A percentile compares a stretch with the other conserved stretches of the same genome.
phyloP scores from a whole-genome alignment of 2,113 vertebrate species.

The Trogon surrucura region DNA sequence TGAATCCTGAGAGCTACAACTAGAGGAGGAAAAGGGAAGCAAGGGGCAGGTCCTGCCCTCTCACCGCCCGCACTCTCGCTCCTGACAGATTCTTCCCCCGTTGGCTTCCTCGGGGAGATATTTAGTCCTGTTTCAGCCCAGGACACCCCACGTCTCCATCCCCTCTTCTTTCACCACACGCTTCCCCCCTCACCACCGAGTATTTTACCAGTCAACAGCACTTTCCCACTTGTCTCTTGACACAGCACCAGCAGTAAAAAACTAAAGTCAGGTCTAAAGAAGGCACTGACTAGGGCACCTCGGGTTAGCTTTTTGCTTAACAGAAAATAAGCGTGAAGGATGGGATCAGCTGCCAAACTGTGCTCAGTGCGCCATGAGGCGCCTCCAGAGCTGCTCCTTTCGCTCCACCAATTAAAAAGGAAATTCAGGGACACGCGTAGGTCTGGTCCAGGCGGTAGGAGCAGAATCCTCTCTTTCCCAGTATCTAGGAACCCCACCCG shows the following conservation, averaged over 20 bases:
- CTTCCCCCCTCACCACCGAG: background rate
- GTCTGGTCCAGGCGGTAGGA: background rate
- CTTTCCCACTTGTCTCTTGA: background rate
- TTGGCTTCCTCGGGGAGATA: background rate
- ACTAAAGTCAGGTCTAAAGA: rapidly evolving
- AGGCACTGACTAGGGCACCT: background rate
- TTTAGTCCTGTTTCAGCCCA: rapidly evolving
- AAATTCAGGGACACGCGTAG: background rate
- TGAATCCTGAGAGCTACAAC: background rate
- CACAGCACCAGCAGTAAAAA: rapidly evolving
- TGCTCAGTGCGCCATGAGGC: rapidly evolving
- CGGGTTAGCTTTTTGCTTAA: background rate
- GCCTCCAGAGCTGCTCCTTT: background rate
- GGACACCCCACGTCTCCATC: rapidly evolving
- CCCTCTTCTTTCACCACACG: background rate
- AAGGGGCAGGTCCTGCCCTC: background rate
- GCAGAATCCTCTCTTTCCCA: background rate
- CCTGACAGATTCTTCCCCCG: rapidly evolving
- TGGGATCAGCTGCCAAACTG: too few relatives aligned
- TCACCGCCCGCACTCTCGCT: rapidly evolving
- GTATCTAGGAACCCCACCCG: background rate
- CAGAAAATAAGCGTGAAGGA: background rate
- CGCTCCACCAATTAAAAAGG: background rate
- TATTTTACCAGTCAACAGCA: background rate
- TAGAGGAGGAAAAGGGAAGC: too few relatives aligned